Base-by-base conservation (phyloP, 2,888 invertebrate species). In the Amiota mariae region DNA sequence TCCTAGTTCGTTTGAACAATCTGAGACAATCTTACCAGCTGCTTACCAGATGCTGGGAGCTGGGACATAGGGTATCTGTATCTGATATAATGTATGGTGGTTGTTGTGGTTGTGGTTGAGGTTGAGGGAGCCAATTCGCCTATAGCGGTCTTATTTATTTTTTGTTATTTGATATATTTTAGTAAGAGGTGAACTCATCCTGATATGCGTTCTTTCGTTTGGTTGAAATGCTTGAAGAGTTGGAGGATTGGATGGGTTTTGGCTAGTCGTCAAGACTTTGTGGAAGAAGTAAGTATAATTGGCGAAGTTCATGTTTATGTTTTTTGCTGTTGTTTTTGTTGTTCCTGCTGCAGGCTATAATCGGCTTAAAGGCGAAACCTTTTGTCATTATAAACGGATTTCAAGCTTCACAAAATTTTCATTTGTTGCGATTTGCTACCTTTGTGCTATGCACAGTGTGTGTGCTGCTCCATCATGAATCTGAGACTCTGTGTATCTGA, bases 331-430 rank as follows among this genome's bases (percentile, higher is more conserved):
- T 49, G 61, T 24, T 79, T 78, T 76, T 77, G 73, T 70, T 74
- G 74, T 76, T 79, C 75, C 75, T 77, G 63, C 71, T 70, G 72
- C 56, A 61, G 66, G n/a, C 49, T 72, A 76, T 82, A 85, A 86
- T 85, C 84, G 81, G 86, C 84, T 85, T 85, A 85, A 78, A 85
- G 84, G 84, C 80, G 80, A 81, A 81, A 86, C 84, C 84, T 84
- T 85, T 86, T 82, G 84, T 86, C 84, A 85, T 85, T 85, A 86
- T 82, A 80, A 82, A 85, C 78, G 84, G 82, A 85, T 85, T 85
- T 85, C 81, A 84, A 82, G 85, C 84, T 82, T 81, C 81, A 78
- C 80, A 82, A 82, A 79, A 84, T 84, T 82, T 81, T 79, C 85
- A 81, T 83, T 85, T 84, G 82, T 81, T 79, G 85, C 84, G 82